Conservation (phyloP, 1,140 invertebrate genomes). For the Asbolus verrucosus region DNA sequence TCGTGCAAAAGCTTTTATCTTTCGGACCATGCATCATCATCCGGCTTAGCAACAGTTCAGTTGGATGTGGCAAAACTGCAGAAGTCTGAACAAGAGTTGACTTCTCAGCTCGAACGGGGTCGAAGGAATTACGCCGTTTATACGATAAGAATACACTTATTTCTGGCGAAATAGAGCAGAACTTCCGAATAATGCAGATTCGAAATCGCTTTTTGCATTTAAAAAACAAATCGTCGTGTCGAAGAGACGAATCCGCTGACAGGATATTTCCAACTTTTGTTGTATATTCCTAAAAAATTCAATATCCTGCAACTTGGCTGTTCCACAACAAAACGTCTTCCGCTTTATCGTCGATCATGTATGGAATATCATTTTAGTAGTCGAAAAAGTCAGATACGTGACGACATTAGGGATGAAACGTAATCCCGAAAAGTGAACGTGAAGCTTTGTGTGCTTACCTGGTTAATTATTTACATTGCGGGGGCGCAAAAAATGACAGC, state of each 20-base stretch:
- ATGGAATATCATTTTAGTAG: constrained; percentile 12
- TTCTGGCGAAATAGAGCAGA: background rate
- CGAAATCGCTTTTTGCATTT: constrained; percentile 1
- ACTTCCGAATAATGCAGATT: too few relatives aligned
- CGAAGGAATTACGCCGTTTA: constrained; percentile 15
- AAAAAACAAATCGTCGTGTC: constrained; percentile 6
- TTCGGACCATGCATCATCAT: too few relatives aligned
- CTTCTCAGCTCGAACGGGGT: background rate
- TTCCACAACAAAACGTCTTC: constrained; percentile 10
- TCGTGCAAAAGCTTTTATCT: too few relatives aligned
- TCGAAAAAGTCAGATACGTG: constrained; percentile 22
- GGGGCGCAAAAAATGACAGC: constrained; percentile 3
- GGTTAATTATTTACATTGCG: background rate
- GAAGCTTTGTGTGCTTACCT: background rate
- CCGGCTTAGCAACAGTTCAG: too few relatives aligned
- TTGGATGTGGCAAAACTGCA: too few relatives aligned
- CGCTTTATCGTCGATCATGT: constrained; percentile 25
- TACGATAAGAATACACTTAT: constrained; percentile 35
- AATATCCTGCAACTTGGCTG: constrained; percentile 14
- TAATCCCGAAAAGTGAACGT: constrained; percentile 2
- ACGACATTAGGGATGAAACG: constrained; percentile 7
- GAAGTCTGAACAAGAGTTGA: too few relatives aligned
- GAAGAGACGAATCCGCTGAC: background rate
- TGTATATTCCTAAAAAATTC: background rate
- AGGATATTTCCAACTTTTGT: background rate